phyloP scores from a whole-genome alignment of 2,113 vertebrate species.

The Pogona vitticeps region DNA sequence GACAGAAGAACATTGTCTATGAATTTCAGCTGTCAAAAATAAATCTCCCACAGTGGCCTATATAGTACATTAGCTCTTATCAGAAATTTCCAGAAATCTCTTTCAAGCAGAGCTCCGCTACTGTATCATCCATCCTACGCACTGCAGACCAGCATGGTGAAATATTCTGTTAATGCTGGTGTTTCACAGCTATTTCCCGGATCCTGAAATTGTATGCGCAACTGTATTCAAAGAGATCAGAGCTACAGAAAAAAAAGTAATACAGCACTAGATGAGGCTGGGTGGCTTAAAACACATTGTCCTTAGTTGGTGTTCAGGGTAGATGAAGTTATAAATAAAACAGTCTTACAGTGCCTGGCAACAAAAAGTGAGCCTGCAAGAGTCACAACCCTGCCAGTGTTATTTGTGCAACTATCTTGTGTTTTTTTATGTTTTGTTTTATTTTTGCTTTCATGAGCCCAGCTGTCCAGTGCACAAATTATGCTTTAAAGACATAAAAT shows the following conservation, averaged over 20 bases:
- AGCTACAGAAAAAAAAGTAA: background rate
- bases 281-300: background rate
- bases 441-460: background rate
- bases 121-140: background rate
- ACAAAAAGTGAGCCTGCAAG: background rate
- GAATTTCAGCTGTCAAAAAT: background rate
- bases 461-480: background rate
- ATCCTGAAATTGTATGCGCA: background rate
- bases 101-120: accelerated
- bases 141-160: background rate
- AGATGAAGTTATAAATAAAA: constrained; percentile 21
- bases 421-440: background rate
- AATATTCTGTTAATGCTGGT: background rate
- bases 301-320: background rate
- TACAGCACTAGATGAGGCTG: background rate
- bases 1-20: accelerated
- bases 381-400: background rate
- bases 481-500: background rate
- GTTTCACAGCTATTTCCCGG: background rate
- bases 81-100: background rate
- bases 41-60: background rate
- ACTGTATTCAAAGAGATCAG: background rate
- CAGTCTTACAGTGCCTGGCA: background rate
- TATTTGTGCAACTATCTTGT: background rate
- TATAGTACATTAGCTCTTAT: background rate